Percentiles rank a stretch among this genome's conserved stretches.
phyloP scores from a whole-genome alignment of 2,113 vertebrate species.

The Anguilla rostrata region DNA sequence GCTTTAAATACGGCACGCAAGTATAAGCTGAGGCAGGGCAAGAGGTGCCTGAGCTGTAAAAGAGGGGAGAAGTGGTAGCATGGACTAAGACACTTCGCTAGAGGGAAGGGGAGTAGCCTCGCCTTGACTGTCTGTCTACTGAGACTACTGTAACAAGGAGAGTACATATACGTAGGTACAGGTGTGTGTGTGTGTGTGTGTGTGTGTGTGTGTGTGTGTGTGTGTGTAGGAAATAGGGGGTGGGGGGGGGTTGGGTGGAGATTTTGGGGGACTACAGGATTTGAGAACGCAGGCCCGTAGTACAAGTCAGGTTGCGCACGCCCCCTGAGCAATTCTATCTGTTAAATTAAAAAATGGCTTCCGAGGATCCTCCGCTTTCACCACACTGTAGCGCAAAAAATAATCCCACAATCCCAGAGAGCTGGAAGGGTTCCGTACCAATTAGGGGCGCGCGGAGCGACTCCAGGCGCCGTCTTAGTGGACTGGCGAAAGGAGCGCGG shows the following conservation, averaged over 20 bases:
- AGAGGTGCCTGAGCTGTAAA: not conserved
- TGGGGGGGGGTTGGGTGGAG: not conserved
- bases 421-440: constrained; percentile 23
- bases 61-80: not conserved
- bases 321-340: not conserved
- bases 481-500: not conserved
- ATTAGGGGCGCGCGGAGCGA: constrained; percentile 11
- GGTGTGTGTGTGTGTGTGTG: not conserved
- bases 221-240: not conserved
- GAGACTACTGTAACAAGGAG: not conserved
- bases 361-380: not conserved
- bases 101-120: not conserved
- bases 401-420: constrained; percentile 23
- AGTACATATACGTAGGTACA: not conserved
- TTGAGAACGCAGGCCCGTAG: not conserved
- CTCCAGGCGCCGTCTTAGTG: not conserved
- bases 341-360: not conserved
- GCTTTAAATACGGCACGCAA: not conserved
- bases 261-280: not conserved
- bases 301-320: not conserved
- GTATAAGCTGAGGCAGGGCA: not conserved
- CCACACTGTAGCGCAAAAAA: constrained; percentile 10
- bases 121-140: not conserved
- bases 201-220: not conserved
- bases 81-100: not conserved